Base-by-base conservation (phyloP, 2,888 invertebrate genomes). In the Hermodice carunculata region DNA sequence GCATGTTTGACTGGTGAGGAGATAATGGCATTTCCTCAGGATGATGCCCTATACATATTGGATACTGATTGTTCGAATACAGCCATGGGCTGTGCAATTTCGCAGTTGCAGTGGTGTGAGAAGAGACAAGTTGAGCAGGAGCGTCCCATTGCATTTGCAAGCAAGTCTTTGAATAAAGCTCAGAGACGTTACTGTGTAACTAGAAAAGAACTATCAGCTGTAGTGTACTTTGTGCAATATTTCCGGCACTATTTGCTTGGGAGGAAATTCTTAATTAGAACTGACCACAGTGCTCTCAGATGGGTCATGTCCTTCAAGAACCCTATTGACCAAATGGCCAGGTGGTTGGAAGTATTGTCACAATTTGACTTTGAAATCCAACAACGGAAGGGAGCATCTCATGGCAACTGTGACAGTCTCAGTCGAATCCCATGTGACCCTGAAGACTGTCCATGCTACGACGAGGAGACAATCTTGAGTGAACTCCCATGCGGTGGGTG, bases 181-280 rank as follows among this genome's bases (percentile, higher is more conserved):
- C 52, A 63, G 40, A 8, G 49, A 11, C 34, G 42, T 14, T 64
- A 46, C 28, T 44, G 54, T 28, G 34, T 34, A 19, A 65, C 56
- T 40, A 5, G 34, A 14, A 11, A 24, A n/a, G 64, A 64, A 26
- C 32, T 62, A 8, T 34, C 43, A 29, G 64, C 61, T 19, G 52
- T 62, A 28, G 43, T 62, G 11, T 11, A 4, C 17, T 62, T 49
- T 24, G 44, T 64, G 3, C 37, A 42, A 4, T 29, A 64, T 24
- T 64, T 63, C 53, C 64, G 32, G n/a, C 51, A 62, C 40, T 64
- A 63, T 49, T 37, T 64, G 40, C 34, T 19, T 5, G 61, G 64
- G 3, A 19, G 44, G 24, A 17, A 22, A 6, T 62, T 62, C 40
- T 19, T 22, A n/a, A 32, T 64, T n/a, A 5, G 60, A 14, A 57